Evolutionary conservation across 2,113 vertebrate genomes (phyloP).

Genomic region (Oxyruncus cristatus): DNA sequence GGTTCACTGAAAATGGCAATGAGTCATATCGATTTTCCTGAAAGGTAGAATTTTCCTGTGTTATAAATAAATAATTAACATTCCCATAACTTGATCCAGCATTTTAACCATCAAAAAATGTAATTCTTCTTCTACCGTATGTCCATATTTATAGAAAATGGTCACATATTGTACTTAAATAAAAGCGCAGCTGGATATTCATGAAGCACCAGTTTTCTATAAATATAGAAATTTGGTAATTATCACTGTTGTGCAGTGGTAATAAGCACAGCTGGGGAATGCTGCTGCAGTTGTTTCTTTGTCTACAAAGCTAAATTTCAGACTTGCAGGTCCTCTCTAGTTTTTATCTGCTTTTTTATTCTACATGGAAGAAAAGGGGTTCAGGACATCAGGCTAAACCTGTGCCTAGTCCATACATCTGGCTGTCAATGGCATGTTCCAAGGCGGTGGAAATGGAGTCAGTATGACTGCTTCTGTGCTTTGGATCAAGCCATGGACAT

Average conservation of each 20-base stretch:
- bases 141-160: not conserved
- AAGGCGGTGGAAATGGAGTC: not conserved
- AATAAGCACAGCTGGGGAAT: constrained; percentile 29
- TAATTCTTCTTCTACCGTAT: not conserved
- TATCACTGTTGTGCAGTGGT: not conserved
- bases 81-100: not conserved
- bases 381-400: not conserved
- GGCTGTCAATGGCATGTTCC: not conserved
- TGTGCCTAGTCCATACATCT: not conserved
- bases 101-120: not conserved
- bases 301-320: not conserved
- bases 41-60: not conserved
- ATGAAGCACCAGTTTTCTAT: constrained; percentile 21
- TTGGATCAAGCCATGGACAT: not conserved
- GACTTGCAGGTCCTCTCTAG: not conserved
- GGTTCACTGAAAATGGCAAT: not conserved
- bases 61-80: not conserved
- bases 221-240: constrained; percentile 50
- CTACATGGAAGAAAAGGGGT: not conserved
- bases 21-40: not conserved
- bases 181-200: constrained; percentile 14
- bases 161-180: not conserved
- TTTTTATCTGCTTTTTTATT: not conserved
- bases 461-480: not conserved
- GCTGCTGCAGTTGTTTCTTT: not conserved